phyloP scores from a whole-genome alignment of 2,797 vertebrate species.

The Nyctalus aviator region DNA sequence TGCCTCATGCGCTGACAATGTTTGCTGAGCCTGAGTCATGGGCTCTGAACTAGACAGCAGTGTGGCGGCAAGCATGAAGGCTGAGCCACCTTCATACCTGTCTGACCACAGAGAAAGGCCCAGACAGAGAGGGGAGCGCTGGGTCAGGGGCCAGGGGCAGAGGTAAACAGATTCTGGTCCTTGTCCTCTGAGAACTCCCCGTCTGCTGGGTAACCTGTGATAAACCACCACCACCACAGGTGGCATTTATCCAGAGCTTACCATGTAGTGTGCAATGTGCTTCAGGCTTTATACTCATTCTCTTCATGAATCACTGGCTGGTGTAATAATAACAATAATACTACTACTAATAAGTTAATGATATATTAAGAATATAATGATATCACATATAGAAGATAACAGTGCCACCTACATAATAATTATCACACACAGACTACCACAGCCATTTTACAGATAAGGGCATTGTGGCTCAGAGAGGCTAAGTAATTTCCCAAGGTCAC shows the following conservation, averaged over 20 bases:
- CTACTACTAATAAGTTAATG: not conserved
- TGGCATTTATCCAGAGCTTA: not conserved
- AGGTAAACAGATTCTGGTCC: not conserved
- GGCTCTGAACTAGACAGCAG: not conserved
- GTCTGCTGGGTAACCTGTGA: not conserved
- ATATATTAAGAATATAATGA: not conserved
- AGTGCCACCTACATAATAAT: not conserved
- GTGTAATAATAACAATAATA: not conserved
- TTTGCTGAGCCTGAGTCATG: conserved; percentile 46
- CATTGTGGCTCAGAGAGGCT: not conserved
- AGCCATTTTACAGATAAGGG: not conserved
- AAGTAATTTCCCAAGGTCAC: not conserved
- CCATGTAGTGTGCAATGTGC: fast-evolving
- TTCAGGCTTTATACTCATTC: not conserved
- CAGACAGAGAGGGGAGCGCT: not conserved
- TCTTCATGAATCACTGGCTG: not conserved
- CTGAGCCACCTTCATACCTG: not conserved
- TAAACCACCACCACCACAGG: fast-evolving
- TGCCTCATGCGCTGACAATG: not conserved
- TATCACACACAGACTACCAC: not conserved
- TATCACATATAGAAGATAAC: not conserved
- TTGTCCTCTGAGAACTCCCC: not conserved
- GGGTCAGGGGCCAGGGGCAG: not conserved
- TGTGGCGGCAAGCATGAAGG: not conserved
- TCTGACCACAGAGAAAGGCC: not conserved